Conservation (phyloP, 2,888 invertebrate genomes). For the Eutolmus rufibarbis region DNA sequence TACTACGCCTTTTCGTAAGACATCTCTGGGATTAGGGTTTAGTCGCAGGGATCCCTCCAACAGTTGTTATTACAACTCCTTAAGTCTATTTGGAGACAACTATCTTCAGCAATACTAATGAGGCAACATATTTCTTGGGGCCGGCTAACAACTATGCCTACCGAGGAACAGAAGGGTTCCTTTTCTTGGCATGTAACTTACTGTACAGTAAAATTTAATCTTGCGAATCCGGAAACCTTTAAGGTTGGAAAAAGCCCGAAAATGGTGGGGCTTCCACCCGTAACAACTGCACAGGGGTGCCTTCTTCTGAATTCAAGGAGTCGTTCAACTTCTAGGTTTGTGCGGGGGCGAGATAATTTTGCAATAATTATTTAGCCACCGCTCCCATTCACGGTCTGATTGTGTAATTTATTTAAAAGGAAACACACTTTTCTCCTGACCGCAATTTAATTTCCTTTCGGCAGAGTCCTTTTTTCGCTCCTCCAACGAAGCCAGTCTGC, state of each 20-base stretch:
- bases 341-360: background rate
- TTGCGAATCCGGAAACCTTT: background rate
- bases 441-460: slow-evolving; percentile 20
- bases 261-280: background rate
- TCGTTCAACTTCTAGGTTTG: background rate
- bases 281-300: background rate
- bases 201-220: background rate
- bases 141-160: background rate
- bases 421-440: slow-evolving; percentile 6
- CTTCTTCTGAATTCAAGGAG: background rate
- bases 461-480: slow-evolving; percentile 1
- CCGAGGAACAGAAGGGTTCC: background rate
- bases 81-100: background rate
- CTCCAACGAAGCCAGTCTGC: background rate
- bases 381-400: background rate
- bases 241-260: background rate
- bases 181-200: background rate
- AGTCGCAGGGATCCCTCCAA: background rate
- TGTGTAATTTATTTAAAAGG: slow-evolving; percentile 9
- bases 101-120: background rate
- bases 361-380: background rate
- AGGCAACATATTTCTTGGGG: background rate
- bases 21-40: background rate
- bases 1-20: background rate
- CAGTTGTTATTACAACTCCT: background rate